These are phyloP conservation scores for Myocastor coypus DNA, from an alignment of 2,113 vertebrate species.

Conservation along the genomic window DNA sequence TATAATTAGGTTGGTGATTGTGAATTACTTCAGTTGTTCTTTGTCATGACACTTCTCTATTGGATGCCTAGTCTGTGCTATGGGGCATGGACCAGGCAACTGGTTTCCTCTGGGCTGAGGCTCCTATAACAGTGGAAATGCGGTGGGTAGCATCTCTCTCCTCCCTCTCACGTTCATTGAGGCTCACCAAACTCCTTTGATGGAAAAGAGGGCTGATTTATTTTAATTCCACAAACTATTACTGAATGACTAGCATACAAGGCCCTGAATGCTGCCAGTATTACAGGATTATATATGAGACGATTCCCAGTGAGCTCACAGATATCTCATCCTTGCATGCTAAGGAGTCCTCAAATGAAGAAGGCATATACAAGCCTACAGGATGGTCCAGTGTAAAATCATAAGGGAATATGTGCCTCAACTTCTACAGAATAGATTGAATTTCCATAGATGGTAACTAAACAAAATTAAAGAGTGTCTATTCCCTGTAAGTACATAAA, in stretches of 20 bases:
- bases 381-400: background rate
- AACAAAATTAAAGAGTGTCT: background rate
- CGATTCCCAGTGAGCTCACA: background rate
- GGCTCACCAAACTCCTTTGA: too few species aligned
- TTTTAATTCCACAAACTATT: background rate
- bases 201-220: background rate
- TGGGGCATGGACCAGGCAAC: too few species aligned
- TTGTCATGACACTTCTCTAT: too few species aligned
- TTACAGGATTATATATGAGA: background rate
- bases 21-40: too few species aligned
- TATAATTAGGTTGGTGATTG: too few species aligned
- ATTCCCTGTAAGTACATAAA: constrained; percentile 29
- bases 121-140: too few species aligned
- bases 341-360: background rate
- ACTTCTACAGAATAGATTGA: background rate
- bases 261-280: background rate
- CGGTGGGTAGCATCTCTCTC: too few species aligned
- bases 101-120: too few species aligned
- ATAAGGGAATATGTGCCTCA: background rate
- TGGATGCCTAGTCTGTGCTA: too few species aligned
- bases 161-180: too few species aligned
- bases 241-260: background rate
- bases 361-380: background rate
- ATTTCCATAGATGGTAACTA: background rate
- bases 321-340: background rate